These are phyloP conservation scores for Petrolisthes cinctipes DNA, from an alignment of 2,888 invertebrate species.

Conservation along the genomic window DNA sequence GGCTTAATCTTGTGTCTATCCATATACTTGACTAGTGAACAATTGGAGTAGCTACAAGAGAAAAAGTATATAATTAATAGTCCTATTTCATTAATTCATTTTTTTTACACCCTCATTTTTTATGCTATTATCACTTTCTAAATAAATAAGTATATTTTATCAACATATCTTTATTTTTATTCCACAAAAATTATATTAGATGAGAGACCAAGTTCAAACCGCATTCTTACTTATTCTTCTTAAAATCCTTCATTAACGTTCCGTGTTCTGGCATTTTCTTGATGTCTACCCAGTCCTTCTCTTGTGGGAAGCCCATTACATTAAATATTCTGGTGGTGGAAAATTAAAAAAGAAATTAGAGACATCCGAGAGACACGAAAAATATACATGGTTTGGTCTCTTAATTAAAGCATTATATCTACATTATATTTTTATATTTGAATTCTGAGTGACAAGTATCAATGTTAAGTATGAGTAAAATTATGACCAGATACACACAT, in stretches of 20 bases:
- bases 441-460: too few species aligned
- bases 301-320: slow-evolving; percentile 98
- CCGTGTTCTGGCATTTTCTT: slow-evolving; percentile 99
- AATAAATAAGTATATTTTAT: background rate
- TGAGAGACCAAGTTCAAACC: background rate
- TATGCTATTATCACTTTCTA: background rate
- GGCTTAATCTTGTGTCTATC: slow-evolving; percentile 94
- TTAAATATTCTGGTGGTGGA: slow-evolving; percentile 84
- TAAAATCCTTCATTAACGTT: slow-evolving; percentile 94
- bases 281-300: slow-evolving; percentile 99
- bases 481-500: too few species aligned
- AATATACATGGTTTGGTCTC: too few species aligned
- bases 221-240: slow-evolving; percentile 81
- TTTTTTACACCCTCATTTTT: background rate
- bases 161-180: too few species aligned
- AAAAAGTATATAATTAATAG: slow-evolving; percentile 67
- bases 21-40: slow-evolving; percentile 94
- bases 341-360: background rate
- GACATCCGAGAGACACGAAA: background rate
- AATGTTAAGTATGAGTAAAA: too few species aligned
- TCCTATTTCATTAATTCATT: too few species aligned
- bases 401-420: too few species aligned
- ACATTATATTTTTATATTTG: too few species aligned
- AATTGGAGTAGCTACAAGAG: slow-evolving; percentile 70
- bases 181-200: background rate